Evolutionary conservation across 2,113 vertebrate genomes (phyloP), one percentile per base, ranked within the genome.

Genomic region (Limnothrissa miodon): DNA sequence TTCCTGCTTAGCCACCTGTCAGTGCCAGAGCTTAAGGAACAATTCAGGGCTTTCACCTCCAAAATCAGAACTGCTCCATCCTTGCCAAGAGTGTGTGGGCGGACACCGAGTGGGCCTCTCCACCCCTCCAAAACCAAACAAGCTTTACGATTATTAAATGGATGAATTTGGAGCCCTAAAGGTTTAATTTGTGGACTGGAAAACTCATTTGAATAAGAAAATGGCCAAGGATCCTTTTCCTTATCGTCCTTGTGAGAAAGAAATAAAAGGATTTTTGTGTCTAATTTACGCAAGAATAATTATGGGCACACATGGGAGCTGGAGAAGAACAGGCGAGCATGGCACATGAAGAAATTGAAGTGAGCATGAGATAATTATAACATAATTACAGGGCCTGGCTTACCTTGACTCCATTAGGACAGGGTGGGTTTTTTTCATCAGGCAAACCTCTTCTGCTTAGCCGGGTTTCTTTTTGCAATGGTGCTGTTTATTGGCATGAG

Each of bases 331-430:
- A 86, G 70, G 10, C 51, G 86, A 87, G 86, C 90, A 80, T 81
- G 85, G 87, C 86, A 33, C 53, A 85, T 85, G 42, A 87, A 89
- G 53, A 87, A 83, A 88, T 89, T 85, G 82, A 82, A 90, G 85
- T 89, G 88, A 81, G 89, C 90, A 79, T 29, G 85, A 90, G 86
- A 87, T 87, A 91, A 90, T 93, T 91, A 89, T 84, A 87, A 92
- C 78, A 80, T 89, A 91, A 92, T 92, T 92, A 90, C 59, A 66
- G 56, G 80, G 62, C 62, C 80, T 81, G 85, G 85, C 87, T 89
- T 90, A 90, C 89, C 88, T 91, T 90, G 81, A 81, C 82, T 91
- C 80, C 86, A 92, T 90, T 87, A 87, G 81, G 89, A 85, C 59
- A 29, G 85, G 81, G 85, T 89, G 85, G 79, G 86, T 81, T 86